Percentiles rank a stretch among this genome's conserved stretches.
These are phyloP conservation scores for Andrena camellia DNA, from an alignment of 2,888 invertebrate species.

Conservation along the genomic window DNA sequence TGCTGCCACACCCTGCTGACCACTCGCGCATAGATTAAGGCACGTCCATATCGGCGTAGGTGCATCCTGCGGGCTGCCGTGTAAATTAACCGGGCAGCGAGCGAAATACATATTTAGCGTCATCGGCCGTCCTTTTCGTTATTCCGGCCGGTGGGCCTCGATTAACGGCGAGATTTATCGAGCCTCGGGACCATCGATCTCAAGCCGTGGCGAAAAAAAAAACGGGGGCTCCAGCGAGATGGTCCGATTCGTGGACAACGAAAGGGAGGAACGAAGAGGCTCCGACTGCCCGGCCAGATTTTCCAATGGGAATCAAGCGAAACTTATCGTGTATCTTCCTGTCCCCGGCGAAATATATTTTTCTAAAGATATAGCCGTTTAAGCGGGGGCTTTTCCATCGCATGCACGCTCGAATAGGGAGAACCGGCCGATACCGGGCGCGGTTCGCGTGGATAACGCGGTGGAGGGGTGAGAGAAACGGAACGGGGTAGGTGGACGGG, in stretches of 20 bases:
- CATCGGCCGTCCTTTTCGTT: slow-evolving; percentile 14
- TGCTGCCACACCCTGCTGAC: slow-evolving; percentile 79
- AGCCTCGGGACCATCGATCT: not conserved
- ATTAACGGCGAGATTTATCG: not conserved
- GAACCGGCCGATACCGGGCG: slow-evolving; percentile 60
- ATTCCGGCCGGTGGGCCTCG: not conserved
- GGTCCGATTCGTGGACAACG: not conserved
- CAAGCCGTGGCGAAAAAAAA: not conserved
- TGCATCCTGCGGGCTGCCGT: slow-evolving; percentile 62
- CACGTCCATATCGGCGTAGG: slow-evolving; percentile 74
- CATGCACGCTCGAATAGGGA: slow-evolving; percentile 31
- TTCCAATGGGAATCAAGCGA: slow-evolving; percentile 29
- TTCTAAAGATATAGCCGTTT: slow-evolving; percentile 9
- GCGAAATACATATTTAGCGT: slow-evolving; percentile 46
- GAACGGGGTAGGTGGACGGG: slow-evolving; percentile 67
- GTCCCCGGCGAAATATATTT: slow-evolving; percentile 24
- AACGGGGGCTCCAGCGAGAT: not conserved
- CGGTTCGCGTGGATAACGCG: slow-evolving; percentile 49
- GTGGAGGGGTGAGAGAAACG: slow-evolving; percentile 59
- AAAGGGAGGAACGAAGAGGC: not conserved
- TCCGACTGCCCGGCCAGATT: slow-evolving; percentile 10
- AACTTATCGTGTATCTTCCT: slow-evolving; percentile 5
- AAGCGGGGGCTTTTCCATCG: slow-evolving; percentile 35
- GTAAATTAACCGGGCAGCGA: slow-evolving; percentile 64
- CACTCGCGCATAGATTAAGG: slow-evolving; percentile 73